These are phyloP conservation scores for Glyphotaelius pellucidus DNA, from an alignment of 2,888 invertebrate genomes.

Conservation along the genomic window DNA sequence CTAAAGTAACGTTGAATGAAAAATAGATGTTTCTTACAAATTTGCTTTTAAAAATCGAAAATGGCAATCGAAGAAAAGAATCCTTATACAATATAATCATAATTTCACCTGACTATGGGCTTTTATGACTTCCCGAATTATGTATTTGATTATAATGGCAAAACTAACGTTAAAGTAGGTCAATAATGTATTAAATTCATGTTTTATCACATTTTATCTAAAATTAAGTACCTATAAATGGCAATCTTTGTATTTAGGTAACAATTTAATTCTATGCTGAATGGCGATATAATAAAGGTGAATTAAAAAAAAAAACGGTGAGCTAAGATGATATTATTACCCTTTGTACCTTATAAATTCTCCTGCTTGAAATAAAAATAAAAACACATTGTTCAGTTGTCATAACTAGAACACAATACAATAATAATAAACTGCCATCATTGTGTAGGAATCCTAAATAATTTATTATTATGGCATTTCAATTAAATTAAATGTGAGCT, in stretches of 20 bases:
- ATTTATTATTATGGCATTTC: constrained; percentile 6
- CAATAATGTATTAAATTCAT: neutral
- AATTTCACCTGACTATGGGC: neutral
- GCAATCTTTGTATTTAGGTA: neutral
- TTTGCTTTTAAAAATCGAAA: neutral
- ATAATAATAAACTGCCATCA: neutral
- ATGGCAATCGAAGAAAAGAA: neutral
- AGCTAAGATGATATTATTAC: neutral
- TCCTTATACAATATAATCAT: neutral
- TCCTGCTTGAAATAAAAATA: neutral
- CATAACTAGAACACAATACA: neutral
- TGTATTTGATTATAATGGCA: neutral
- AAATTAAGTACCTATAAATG: neutral
- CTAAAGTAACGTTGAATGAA: no score
- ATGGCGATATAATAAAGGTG: neutral
- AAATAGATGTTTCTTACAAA: neutral
- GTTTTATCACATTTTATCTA: neutral
- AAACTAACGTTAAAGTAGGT: neutral
- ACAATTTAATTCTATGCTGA: neutral
- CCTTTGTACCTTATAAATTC: neutral
- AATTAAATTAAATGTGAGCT: constrained; percentile 71
- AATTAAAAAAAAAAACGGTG: neutral
- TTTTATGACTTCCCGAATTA: neutral
- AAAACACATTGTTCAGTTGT: neutral
- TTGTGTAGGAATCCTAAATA: neutral